A percentile compares a stretch with the other conserved stretches of the same genome.
Conservation (phyloP, 64 coral and sea anemone genomes). For the Anthopleura sola region DNA sequence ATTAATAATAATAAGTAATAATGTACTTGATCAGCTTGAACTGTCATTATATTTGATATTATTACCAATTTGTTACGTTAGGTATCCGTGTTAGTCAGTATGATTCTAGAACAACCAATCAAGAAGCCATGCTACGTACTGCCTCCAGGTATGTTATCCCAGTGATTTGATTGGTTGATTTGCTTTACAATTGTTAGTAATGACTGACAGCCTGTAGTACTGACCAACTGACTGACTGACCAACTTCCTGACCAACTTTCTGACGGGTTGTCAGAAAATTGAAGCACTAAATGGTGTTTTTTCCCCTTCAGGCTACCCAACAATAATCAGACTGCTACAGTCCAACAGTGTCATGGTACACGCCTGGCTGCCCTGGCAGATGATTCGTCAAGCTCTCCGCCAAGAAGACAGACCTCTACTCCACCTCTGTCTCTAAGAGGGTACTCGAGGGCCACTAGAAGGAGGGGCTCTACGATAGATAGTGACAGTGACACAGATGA, state of each 20-base stretch:
- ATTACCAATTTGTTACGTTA: background rate
- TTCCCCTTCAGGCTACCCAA: conserved; percentile 21
- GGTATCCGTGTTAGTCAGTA: conserved; percentile 81
- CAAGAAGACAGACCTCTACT: background rate
- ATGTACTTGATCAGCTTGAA: too few species aligned
- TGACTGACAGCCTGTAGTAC: background rate
- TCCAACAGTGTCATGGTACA: conserved; percentile 47
- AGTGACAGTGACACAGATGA: conserved; percentile 56
- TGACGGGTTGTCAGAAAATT: background rate
- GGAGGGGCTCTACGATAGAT: conserved; percentile 25
- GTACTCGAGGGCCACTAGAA: background rate
- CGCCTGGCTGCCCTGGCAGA: conserved; percentile 41
- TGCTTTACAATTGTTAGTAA: too few species aligned
- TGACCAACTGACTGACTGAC: background rate
- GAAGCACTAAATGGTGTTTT: background rate
- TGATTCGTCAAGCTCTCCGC: background rate
- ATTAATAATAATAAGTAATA: background rate
- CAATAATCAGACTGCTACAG: background rate
- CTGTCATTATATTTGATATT: background rate
- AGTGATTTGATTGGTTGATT: background rate
- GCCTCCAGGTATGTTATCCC: conserved; percentile 56
- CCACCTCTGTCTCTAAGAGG: background rate
- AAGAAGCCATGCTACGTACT: conserved; percentile 53
- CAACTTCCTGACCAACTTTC: background rate
- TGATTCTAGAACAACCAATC: conserved; percentile 21